phyloP scores from a whole-genome alignment of 2,888 invertebrate species.

The Caenorhabditis drosophilae region DNA sequence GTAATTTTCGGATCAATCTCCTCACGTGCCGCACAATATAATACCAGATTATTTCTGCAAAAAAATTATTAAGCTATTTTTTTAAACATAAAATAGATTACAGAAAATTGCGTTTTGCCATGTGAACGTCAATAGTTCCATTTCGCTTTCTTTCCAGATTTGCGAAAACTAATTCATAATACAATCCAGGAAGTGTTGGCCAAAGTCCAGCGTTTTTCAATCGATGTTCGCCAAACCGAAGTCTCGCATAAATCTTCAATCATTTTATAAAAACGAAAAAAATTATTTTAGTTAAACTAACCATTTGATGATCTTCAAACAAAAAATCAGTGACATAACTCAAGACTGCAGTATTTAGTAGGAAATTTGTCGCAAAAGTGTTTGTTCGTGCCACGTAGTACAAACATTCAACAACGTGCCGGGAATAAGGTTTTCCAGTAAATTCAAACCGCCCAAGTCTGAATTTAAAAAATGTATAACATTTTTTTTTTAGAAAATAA shows the following conservation, averaged over 20 bases:
- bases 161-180: conserved; percentile 17
- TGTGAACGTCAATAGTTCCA: too few relatives aligned
- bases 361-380: conserved; percentile 21
- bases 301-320: conserved; percentile 23
- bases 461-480: conserved; percentile 14
- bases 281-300: too few relatives aligned
- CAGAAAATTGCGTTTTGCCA: too few relatives aligned
- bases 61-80: too few relatives aligned
- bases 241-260: conserved; percentile 19
- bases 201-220: conserved; percentile 16
- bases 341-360: conserved; percentile 10
- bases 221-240: conserved; percentile 21
- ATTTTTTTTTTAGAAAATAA: too few relatives aligned
- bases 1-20: background rate
- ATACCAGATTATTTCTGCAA: background rate
- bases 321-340: conserved; percentile 18
- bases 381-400: conserved; percentile 14
- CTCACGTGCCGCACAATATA: background rate
- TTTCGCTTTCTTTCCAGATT: background rate
- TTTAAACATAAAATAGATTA: too few relatives aligned
- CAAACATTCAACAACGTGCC: conserved; percentile 17
- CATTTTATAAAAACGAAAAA: too few relatives aligned
- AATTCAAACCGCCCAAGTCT: conserved; percentile 25
- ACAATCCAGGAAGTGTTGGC: conserved; percentile 22
- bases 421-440: conserved; percentile 15